Base-by-base conservation (phyloP, 1,140 invertebrate genomes). In the Cyrtorhinus lividipennis region DNA sequence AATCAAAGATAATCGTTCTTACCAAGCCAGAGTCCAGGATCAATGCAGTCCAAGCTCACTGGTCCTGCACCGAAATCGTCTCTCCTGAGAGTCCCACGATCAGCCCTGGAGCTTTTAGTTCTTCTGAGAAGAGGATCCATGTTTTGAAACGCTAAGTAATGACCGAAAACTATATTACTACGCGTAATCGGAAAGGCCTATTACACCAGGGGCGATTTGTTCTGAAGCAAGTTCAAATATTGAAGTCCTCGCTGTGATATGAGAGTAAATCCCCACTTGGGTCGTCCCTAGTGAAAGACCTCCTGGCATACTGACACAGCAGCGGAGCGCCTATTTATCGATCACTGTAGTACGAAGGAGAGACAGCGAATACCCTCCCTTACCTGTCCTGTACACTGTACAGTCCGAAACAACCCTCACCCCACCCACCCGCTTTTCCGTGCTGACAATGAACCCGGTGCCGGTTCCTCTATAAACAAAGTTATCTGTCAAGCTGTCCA, bases 1-100 rank as follows among this genome's bases (percentile, higher is more conserved):
- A 38, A 38, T 38, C 5, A 38, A n/a, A n/a, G 15, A 8, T 38
- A 38, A 5, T 38, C 5, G 15, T 38, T 58, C 64, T 69, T 74
- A 79, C 84, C 83, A 48, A 90, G 73, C 73, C 79, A 89, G 10
- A 90, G 72, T 61, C 82, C 80, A 63, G 80, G 74, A 70, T 87
- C 85, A 66, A 90, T 85, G 66, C 79, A 74, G 70, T 84, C 78
- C 45, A 80, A 76, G 68, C 82, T 86, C 0, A 81, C 75, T 18
- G 84, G 83, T 12, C 80, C 82, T 20, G 80, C 78, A 66, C 80
- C 76, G 65, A 80, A 83, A 71, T 82, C 81, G 44, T 79, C 76
- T 61, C 48, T 12, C 20, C 48, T 10, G 20, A 53, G 48, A 10
- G 48, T 53, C 20, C 10, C 48, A 22, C 48, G 48, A 20, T 53